Base-by-base conservation (phyloP, 1,140 invertebrate species). In the Drosophila prosaltans region DNA sequence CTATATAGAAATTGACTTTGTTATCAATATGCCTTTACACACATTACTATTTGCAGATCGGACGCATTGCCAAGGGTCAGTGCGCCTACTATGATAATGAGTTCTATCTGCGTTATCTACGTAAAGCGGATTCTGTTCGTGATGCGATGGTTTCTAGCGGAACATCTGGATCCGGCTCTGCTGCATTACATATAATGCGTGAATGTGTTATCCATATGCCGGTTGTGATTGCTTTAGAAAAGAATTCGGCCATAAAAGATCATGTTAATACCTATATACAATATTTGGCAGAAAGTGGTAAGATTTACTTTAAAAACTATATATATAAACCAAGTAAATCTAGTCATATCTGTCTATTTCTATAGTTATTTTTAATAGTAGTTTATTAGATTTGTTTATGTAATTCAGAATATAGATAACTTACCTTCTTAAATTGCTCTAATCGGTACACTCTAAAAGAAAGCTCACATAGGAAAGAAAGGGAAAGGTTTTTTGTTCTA, bases 11-110 rank as follows among this genome's bases (percentile, higher is more conserved):
- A 51, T 51, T 51, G 16, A 16, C 3, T 9, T 51, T 51, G 21
- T 51, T 51, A 51, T 51, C 45, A 51, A 51, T 51, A 26, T 51
- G 45, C 7, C 21, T 24, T 51, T 21, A 8, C 30, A 3, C 16
- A 10, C 3, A 55, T 57, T 28, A 5, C 45, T 51, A 51, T 51
- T 51, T 51, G 2, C 40, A 92, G 92, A 85, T 80, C 0, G 92
- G 94, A 36, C 93, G 93, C 80, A 95, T 97, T 2, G 94, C 95
- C 0, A 93, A 94, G 78, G 96, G 96, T 41, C 90, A 93, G 11
- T 96, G 96, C 74, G 95, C 95, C 7, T 97, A 97, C 74, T 97
- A 96, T 79, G 96, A 97, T 80, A 97, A 96, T 89, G 93, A 94
- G n/a, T 94, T 96, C 88, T 95, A 94, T 78, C 88, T 97, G 10